Evolutionary conservation across 2,797 vertebrate species (phyloP), one percentile per base, ranked within the genome.

Genomic region (Urocyon cinereoargenteus): DNA sequence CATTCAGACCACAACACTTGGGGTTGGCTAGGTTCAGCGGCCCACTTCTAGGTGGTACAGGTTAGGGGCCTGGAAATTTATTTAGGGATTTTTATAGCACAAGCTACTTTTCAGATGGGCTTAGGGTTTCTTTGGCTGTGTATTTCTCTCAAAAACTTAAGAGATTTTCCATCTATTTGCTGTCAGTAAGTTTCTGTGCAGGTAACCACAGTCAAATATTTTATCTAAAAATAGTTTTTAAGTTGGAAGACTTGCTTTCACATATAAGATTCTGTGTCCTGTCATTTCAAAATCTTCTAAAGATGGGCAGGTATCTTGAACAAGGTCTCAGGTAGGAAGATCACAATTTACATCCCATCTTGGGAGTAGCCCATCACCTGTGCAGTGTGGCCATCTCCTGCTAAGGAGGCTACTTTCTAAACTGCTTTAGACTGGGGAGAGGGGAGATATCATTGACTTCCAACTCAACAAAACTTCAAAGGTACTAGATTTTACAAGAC

Each of bases 191-290:
- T 89, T 70, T 72, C 31, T 89, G 22, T 49, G 36, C 49, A 82
- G 55, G 15, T 53, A 40, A 61, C n/a, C 5, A 82, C 3, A 77
- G 22, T 66, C 55, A 82, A 70, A 68, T 81, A 59, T 26, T 40
- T 82, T 83, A 88, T 49, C 59, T 87, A 36, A 45, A 86, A 34
- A 68, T 72, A 72, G 6, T 87, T 26, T 96, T 87, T 84, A 49
- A 96, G 21, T 72, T n/a, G 70, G 2, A 81, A 93, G 31, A 55
- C 19, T 28, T 83, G 64, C 70, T 64, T 91, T 94, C 9, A 84
- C n/a, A 24, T 11, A 31, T 22, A 28, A 73, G 36, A 6, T 21
- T 85, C 34, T 45, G 34, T 70, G 49, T n/a, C 40, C 34, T 62
- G 49, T 91, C 26, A 57, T 88, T 72, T n/a, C 21, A 64, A 91